A percentile compares a stretch with the other conserved stretches of the same genome.
phyloP scores from a whole-genome alignment of 2,113 vertebrate genomes.

The Corythoichthys intestinalis region DNA sequence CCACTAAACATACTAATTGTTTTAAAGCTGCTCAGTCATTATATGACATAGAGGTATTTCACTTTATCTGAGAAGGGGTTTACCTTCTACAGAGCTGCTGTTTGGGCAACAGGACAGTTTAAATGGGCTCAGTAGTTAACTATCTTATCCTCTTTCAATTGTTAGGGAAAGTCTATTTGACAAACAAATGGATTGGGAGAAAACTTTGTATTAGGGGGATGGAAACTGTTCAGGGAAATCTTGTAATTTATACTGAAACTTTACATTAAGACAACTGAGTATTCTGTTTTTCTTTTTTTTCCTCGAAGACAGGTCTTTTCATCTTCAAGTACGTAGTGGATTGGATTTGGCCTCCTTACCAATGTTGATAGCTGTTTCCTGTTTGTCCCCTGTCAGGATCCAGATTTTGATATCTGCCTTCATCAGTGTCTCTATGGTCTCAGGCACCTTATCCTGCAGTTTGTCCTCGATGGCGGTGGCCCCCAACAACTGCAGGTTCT shows the following conservation, averaged over 20 bases:
- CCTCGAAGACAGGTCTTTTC: neutral
- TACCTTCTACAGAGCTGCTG: too few species aligned
- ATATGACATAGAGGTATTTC: too few species aligned
- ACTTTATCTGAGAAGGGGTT: too few species aligned
- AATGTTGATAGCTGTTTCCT: constrained; percentile 97
- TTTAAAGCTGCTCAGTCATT: too few species aligned
- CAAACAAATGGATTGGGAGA: neutral
- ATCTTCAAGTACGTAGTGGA: neutral
- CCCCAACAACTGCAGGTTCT: constrained; percentile 95
- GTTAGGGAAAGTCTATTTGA: too few species aligned
- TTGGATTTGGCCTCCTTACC: constrained; percentile 71
- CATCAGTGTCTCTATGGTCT: constrained; percentile 96
- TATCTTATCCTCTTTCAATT: neutral
- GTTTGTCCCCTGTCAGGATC: constrained; percentile 98
- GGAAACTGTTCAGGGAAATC: neutral
- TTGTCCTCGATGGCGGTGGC: constrained; percentile 98
- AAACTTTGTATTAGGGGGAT: neutral
- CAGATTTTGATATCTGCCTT: constrained; percentile 98
- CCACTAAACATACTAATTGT: too few species aligned
- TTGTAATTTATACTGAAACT: too few species aligned
- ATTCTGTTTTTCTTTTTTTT: neutral
- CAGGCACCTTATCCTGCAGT: constrained; percentile 94
- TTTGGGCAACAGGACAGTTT: too few species aligned
- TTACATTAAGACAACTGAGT: neutral
- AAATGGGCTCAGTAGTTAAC: too few species aligned